These are phyloP conservation scores for Dryomyza anilis DNA, from an alignment of 2,888 invertebrate genomes.

Conservation along the genomic window DNA sequence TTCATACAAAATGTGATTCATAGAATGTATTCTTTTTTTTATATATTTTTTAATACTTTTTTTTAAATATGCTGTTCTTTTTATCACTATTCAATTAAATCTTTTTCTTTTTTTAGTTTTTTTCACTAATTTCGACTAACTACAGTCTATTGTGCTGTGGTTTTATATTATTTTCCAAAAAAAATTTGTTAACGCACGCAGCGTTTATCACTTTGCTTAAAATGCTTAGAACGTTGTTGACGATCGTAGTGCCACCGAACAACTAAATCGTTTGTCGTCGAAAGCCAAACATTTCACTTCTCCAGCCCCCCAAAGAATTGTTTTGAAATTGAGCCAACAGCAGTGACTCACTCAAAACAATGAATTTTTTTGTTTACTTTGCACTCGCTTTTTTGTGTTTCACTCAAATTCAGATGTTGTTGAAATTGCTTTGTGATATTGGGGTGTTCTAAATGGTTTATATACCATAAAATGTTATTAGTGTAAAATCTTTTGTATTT, in stretches of 20 bases:
- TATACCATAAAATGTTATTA: no score
- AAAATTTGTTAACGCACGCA: neutral
- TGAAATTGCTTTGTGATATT: no score
- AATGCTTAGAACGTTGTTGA: slow-evolving; percentile 7
- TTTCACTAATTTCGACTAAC: neutral
- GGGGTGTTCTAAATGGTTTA: no score
- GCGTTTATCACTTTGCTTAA: neutral
- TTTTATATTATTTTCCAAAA: neutral
- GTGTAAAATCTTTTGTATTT: no score
- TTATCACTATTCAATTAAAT: slow-evolving; percentile 4
- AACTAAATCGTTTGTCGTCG: slow-evolving; percentile 25
- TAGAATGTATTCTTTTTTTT: neutral
- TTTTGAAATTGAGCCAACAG: neutral
- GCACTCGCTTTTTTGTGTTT: neutral
- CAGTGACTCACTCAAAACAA: no score
- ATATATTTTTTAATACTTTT: slow-evolving; percentile 10
- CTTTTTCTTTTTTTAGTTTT: slow-evolving; percentile 3
- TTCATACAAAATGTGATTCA: no score
- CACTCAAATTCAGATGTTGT: no score
- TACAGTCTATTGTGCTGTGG: neutral
- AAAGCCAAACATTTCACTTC: slow-evolving; percentile 13
- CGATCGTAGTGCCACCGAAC: slow-evolving; percentile 24
- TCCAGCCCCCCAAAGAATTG: slow-evolving; percentile 3
- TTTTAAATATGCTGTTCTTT: slow-evolving; percentile 18
- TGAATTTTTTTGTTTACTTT: slow-evolving; percentile 13